These are phyloP conservation scores for Progne subis DNA, from an alignment of 2,113 vertebrate genomes.

Conservation along the genomic window DNA sequence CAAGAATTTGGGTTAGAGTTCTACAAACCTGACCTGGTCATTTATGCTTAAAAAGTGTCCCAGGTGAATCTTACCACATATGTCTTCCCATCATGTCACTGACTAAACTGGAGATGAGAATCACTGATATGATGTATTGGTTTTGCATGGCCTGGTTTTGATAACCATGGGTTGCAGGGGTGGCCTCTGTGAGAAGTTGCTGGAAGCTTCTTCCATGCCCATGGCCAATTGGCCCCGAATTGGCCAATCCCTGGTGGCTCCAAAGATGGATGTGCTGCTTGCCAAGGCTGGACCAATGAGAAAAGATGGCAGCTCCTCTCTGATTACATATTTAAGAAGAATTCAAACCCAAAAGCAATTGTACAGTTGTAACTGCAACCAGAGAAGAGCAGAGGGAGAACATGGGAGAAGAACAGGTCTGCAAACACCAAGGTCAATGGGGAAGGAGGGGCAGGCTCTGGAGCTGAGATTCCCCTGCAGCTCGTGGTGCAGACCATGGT, in stretches of 20 bases:
- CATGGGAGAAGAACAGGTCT: not conserved
- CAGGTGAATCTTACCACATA: not conserved
- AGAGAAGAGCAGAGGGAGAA: not conserved
- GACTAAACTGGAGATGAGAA: not conserved
- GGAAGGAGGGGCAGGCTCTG: not conserved
- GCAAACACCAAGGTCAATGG: not conserved
- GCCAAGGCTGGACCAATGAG: not conserved
- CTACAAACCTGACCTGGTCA: not conserved
- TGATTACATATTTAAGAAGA: not conserved
- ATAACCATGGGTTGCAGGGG: not conserved
- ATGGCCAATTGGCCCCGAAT: too few relatives aligned
- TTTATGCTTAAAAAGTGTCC: not conserved
- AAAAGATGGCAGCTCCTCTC: not conserved
- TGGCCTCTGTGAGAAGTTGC: not conserved
- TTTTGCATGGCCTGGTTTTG: not conserved
- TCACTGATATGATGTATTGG: not conserved
- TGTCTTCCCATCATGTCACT: not conserved
- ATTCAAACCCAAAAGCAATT: not conserved
- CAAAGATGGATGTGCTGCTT: not conserved
- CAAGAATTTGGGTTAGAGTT: not conserved
- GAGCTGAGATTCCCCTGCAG: not conserved
- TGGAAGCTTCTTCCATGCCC: not conserved
- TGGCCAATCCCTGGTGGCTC: not conserved
- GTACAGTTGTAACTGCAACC: not conserved
- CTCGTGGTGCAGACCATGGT: fast-evolving